A percentile compares a stretch with the other conserved stretches of the same genome.
Conservation (phyloP, 2,797 vertebrate species). For the Clarias fuscus region DNA sequence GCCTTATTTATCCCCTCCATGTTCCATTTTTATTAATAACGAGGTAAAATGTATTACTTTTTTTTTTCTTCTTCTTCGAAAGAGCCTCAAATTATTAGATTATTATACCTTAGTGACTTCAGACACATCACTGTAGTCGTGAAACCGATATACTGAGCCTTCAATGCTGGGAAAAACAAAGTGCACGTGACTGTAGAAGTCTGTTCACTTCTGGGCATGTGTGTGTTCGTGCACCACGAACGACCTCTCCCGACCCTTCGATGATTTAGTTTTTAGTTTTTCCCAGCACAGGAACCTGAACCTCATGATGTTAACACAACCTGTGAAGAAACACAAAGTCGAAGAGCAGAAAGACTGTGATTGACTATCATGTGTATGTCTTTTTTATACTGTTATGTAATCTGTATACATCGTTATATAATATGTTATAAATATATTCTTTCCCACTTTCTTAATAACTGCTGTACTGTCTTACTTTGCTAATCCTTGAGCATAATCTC, state of each 20-base stretch:
- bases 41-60: background rate
- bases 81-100: background rate
- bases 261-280: background rate
- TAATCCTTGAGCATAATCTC: too few relatives aligned
- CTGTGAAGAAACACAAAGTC: constrained; percentile 52
- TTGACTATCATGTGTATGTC: constrained; percentile 58
- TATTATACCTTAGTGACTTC: background rate
- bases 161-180: background rate
- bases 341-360: constrained; percentile 67
- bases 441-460: constrained; percentile 57
- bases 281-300: constrained; percentile 10
- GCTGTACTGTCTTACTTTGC: constrained; percentile 29
- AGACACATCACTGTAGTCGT: constrained; percentile 1
- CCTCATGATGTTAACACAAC: constrained; percentile 15
- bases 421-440: constrained; percentile 60
- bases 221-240: constrained; percentile 11
- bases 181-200: background rate
- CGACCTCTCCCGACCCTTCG: background rate
- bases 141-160: constrained; percentile 29
- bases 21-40: background rate
- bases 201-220: constrained; percentile 4
- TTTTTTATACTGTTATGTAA: constrained; percentile 60
- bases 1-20: background rate
- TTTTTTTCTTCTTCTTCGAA: background rate
- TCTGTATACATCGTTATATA: constrained; percentile 69